Base-by-base conservation (phyloP, 2,888 invertebrate genomes). In the Lutraria lutraria region DNA sequence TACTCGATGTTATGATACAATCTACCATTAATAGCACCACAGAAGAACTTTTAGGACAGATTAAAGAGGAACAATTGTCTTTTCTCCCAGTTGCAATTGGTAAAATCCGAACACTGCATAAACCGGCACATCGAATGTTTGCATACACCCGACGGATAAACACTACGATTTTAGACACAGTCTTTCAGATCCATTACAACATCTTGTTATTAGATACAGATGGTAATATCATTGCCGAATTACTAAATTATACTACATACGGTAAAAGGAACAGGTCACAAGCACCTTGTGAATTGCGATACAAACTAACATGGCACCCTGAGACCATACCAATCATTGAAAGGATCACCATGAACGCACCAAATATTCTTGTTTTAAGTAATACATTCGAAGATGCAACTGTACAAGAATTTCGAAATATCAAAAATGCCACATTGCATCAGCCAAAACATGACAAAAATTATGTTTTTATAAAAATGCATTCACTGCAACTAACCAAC, bases 231-330 rank as follows among this genome's bases (percentile, higher is more conserved):
- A 43, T 86, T 13, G 86, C 86, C 52, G 86, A 81, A 4, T 29
- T 86, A 16, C 63, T 21, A 12, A 86, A 86, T 29, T 86, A 81
- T 29, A 81, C 81, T 3, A 81, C 86, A 25, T 86, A 86, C 53
- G 68, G 86, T 4, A 86, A 63, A 52, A 63, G 81, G 68, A 80
- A 86, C 34, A 68, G 21, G 25, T 34, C 60, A 21, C 34, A 25
- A 12, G 81, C 81, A 16, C 86, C 86, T 16, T 86, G 86, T 63
- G 81, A 86, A 29, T 53, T 86, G 1, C 34, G 63, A 4, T 86
- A 86, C 68, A 25, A 63, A 16, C 52, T 81, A 19, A 68, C 80
- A 6, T 86, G 86, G 86, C 31, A 83, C 2, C 43, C 56, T 12
- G 21, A 63, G 3, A n/a, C 60, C 6, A 16, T n/a, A n/a, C 10